Evolutionary conservation across 2,888 invertebrate species (phyloP).

Genomic region (Acheta domesticus): DNA sequence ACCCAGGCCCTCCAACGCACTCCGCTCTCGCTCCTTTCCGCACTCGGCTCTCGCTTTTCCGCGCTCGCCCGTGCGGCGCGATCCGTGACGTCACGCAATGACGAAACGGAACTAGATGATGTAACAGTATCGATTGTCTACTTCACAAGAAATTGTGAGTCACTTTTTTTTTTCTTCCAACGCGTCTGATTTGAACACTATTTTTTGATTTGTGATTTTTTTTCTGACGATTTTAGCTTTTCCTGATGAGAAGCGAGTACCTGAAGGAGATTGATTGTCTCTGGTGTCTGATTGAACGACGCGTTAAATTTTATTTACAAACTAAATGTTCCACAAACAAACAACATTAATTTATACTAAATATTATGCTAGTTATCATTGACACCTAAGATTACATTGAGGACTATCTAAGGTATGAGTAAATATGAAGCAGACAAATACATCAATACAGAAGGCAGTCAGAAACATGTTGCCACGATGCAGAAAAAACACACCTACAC

Average conservation of each 20-base stretch:
- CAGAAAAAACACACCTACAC: neutral
- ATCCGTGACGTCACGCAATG: neutral
- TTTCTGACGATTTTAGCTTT: too few relatives aligned
- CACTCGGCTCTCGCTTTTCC: too few relatives aligned
- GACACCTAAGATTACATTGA: neutral
- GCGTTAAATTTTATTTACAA: neutral
- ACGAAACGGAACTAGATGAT: slow-evolving; percentile 9
- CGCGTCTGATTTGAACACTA: too few relatives aligned
- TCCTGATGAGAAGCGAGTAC: neutral
- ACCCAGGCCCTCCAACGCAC: too few relatives aligned
- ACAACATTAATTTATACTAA: neutral
- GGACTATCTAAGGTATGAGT: neutral
- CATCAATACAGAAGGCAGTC: neutral
- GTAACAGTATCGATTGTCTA: slow-evolving; percentile 2
- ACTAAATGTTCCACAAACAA: neutral
- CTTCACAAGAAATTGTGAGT: neutral
- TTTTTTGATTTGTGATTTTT: too few relatives aligned
- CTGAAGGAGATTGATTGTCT: neutral
- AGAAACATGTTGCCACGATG: neutral
- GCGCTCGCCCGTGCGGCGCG: neutral
- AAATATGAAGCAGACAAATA: neutral
- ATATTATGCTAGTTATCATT: neutral
- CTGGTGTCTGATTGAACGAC: slow-evolving; percentile 5
- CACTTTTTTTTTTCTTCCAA: neutral
- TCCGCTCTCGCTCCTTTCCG: too few relatives aligned